Evolutionary conservation across 2,113 vertebrate species (phyloP), one percentile per base, ranked within the genome.

Genomic region (Chunga burmeisteri): DNA sequence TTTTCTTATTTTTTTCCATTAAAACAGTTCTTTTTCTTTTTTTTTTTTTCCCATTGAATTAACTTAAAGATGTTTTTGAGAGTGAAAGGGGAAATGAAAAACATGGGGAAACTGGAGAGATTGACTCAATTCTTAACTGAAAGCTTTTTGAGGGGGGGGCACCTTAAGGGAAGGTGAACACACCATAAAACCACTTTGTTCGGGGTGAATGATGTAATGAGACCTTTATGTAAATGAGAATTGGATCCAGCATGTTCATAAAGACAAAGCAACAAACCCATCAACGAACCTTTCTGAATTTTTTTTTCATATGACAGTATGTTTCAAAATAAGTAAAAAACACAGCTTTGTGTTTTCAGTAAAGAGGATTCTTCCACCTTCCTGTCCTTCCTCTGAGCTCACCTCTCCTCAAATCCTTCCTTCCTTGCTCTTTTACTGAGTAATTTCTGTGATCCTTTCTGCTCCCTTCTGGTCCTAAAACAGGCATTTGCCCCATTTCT

Each of bases 181-280:
- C 22, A 59, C 22, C 30, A 10, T 12, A 13, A 91, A 93, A 19
- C 3, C 3, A 1, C 23, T 85, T 90, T 79, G 6, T 13, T 68
- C 20, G 29, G 66, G 32, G 36, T 55, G 38, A 80, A 8, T 9
- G 19, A 32, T 53, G 34, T 26, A n/a, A 34, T 3, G 20, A 92
- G 58, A 56, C 29, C n/a, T 81, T 59, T 38, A 29, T 13, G 75
- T 6, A 29, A 66, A 50, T 6, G 15, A 52, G 29, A 21, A 50
- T 70, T 1, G 2, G 20, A 49, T 27, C 25, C 30, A 42, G 11
- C 0, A 0, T 44, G 11, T 67, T 71, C 65, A 52, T 52, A 61
- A 86, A 53, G 47, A 25, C 40, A 53, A 74, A 79, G 10, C 63
- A 85, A 61, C 44, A 80, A 70, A 11, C 21, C 42, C 55, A 66